These are phyloP conservation scores for Caligus rogercresseyi DNA, from an alignment of 1,140 invertebrate genomes.

Conservation along the genomic window DNA sequence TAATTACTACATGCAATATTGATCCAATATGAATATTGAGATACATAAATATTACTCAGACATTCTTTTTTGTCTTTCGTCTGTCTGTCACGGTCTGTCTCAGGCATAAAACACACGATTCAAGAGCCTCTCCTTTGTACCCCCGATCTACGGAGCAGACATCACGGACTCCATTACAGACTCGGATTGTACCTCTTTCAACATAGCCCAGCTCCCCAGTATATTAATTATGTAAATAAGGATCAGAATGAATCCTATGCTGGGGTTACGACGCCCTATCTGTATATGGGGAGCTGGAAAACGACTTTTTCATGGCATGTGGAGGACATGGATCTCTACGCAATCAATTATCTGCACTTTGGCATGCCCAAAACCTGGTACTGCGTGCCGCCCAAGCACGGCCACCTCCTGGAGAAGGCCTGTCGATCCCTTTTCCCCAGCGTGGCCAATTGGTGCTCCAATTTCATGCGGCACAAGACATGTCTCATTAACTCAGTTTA, in stretches of 20 bases:
- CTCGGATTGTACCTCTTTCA: neutral
- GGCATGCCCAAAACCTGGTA: conserved; percentile 84
- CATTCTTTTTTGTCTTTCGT: too few relatives aligned
- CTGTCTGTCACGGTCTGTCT: too few relatives aligned
- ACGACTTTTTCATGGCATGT: conserved; percentile 20
- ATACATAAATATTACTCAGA: too few relatives aligned
- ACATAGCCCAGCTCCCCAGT: neutral
- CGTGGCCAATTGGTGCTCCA: conserved; percentile 63
- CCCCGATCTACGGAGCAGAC: conserved; percentile 17
- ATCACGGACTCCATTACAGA: conserved; percentile 18
- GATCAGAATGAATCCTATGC: conserved; percentile 5
- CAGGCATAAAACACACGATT: too few relatives aligned
- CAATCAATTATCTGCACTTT: conserved; percentile 90
- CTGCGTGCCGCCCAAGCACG: conserved; percentile 61
- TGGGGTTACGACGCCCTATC: conserved; percentile 19
- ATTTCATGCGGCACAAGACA: conserved; percentile 92
- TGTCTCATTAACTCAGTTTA: conserved; percentile 87
- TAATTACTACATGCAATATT: too few relatives aligned
- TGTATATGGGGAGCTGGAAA: conserved; percentile 20
- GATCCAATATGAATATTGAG: too few relatives aligned
- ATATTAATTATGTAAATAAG: conserved; percentile 7
- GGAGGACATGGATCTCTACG: conserved; percentile 21
- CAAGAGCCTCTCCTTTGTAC: conserved; percentile 57
- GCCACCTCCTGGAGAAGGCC: conserved; percentile 67
- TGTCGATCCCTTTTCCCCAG: conserved; percentile 72